A percentile compares a stretch with the other conserved stretches of the same genome.
These are phyloP conservation scores for Calosoma granatense DNA, from an alignment of 1,140 invertebrate species.

Conservation along the genomic window DNA sequence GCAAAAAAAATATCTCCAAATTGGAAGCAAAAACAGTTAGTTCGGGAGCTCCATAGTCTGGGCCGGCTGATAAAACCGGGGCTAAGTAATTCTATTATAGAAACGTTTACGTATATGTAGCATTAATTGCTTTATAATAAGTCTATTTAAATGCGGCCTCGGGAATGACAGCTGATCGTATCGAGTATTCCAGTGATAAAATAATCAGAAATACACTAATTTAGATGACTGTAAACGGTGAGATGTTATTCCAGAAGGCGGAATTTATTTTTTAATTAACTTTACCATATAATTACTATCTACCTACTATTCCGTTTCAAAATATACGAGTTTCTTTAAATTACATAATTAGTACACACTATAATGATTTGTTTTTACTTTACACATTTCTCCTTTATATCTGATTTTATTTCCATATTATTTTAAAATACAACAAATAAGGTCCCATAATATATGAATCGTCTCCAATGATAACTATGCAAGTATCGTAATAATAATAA, in stretches of 20 bases:
- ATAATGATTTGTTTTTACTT: no score
- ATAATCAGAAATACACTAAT: conserved; percentile 8
- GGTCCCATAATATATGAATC: no score
- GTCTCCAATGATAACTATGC: no score
- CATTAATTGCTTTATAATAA: conserved; percentile 9
- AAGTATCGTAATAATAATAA: no score
- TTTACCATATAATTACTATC: neutral
- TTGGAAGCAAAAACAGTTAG: conserved; percentile 5
- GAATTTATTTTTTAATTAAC: conserved; percentile 3
- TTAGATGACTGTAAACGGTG: neutral
- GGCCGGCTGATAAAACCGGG: neutral
- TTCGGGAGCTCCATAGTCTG: neutral
- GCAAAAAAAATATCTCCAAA: conserved; percentile 7
- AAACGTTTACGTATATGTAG: conserved; percentile 1
- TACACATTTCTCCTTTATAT: no score
- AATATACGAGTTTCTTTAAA: no score
- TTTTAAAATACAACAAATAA: no score
- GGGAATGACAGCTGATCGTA: conserved; percentile 3
- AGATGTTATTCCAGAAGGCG: neutral
- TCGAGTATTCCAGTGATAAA: neutral
- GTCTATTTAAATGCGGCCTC: conserved; percentile 4
- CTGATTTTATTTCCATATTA: no score
- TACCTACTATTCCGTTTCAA: neutral
- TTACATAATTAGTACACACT: no score
- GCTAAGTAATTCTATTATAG: conserved; percentile 3